Base-by-base conservation (phyloP, 2,113 vertebrate species). In the Salvelinus sp. region DNA sequence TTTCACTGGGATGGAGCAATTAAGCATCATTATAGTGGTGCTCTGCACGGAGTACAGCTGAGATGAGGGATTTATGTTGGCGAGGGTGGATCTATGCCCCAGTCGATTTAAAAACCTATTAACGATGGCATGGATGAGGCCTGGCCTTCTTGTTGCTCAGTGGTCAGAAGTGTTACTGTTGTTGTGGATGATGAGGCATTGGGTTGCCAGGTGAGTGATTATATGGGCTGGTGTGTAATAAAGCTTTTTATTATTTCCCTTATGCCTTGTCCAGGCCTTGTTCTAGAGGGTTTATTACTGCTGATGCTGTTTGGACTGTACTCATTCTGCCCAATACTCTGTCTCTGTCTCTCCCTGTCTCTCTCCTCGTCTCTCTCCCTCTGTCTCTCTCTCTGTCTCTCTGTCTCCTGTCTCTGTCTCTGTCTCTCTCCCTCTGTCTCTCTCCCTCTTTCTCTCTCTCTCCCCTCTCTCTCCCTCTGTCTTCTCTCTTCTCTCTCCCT, bases 91-190 rank as follows among this genome's bases (percentile, higher is more conserved):
- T 80, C 81, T 76, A 47, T 47, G 27, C 23, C 71, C 60, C 57
- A 50, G 66, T 74, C 81, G 60, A 82, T 82, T 75, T 82, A 78
- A 76, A 50, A 60, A 69, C 68, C 79, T 75, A 71, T 76, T 74
- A 82, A 9, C 38, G 7, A 66, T 69, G 30, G 62, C 57, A 73
- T 73, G 60, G 73, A 28, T 38, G 7, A 2, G 38, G 38, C 38
- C 38, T 38, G 38, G 38, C 38, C 38, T 38, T 38, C 38, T 38
- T 38, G 38, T 7, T 38, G 38, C 38, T 38, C 38, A 38, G 38
- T 38, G 38, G 38, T 38, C 38, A 38, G 38, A 38, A 38, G 38
- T 9, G 38, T 38, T 38, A 9, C 38, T 38, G 38, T 38, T 38
- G 33, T 33, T 33, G 33, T 33, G 33, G 33, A 9, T 38, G 38